Evolutionary conservation across 2,888 invertebrate genomes (phyloP).

Genomic region (Sabatieria punctata): DNA sequence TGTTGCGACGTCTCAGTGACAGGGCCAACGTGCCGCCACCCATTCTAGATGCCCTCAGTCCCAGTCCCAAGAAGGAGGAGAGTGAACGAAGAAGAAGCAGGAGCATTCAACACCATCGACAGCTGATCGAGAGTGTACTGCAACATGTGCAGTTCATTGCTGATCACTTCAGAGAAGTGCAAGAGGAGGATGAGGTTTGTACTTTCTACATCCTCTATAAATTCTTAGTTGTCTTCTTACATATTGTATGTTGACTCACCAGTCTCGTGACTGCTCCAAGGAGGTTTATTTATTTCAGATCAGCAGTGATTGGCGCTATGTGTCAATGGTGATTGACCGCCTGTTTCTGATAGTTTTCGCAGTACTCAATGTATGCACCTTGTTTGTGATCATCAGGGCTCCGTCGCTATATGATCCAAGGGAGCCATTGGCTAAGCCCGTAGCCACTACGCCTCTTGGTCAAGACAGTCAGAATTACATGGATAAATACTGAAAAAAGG

Average conservation of each 20-base stretch:
- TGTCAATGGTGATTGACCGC: too few species aligned
- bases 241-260: too few species aligned
- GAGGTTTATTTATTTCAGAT: background rate
- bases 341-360: background rate
- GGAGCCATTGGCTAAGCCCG: background rate
- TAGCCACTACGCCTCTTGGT: background rate
- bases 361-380: background rate
- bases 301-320: background rate
- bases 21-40: too few species aligned
- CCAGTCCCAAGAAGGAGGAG: too few species aligned
- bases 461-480: too few species aligned
- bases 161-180: constrained; percentile 4
- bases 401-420: background rate
- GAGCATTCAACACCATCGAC: background rate
- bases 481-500: too few species aligned
- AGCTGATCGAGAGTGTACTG: constrained; percentile 3
- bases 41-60: too few species aligned
- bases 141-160: constrained; percentile 8
- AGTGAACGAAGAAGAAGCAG: background rate
- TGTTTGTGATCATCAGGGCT: background rate
- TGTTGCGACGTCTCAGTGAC: too few species aligned
- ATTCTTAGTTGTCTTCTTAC: too few species aligned
- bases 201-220: too few species aligned
- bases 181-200: constrained; percentile 9
- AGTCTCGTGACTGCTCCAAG: too few species aligned